Evolutionary conservation across 2,888 invertebrate species (phyloP), one percentile per base, ranked within the genome.

Genomic region (Noctua janthe): DNA sequence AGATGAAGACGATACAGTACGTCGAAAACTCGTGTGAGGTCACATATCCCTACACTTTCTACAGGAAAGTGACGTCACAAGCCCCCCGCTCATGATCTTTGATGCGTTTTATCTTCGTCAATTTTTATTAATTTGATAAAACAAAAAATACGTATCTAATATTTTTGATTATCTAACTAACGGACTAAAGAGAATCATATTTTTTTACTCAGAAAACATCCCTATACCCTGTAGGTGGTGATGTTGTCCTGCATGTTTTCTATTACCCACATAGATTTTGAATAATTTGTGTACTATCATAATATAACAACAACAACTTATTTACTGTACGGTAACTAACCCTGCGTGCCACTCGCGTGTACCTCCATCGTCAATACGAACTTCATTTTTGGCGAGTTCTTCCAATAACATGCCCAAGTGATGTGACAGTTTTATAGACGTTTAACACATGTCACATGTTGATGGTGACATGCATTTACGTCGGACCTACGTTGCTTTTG

Each of bases 401-500:
- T 87, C 79, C 85, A 84, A 88, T 84, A 83, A 81, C 84, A 81
- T 71, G 76, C 82, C 71, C 81, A 85, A 84, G 72, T 80, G 85
- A 86, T 86, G 86, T 89, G 90, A 88, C 87, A 87, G 79, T 82
- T 89, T 91, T 89, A 89, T 90, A 87, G 85, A 88, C 87, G 86
- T 89, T 88, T 87, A 91, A 90, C 83, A 83, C 84, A 81, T 94
- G 93, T 94, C 91, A 92, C 91, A 92, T 92, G 91, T 90, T 90
- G 86, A 90, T 84, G 89, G 83, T 90, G 89, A 90, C 90, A 91
- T 91, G 90, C 91, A 91, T 92, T 94, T 93, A 93, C 92, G 92
- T 94, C 90, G 86, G 88, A 86, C 87, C 82, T 91, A 89, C 92
- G 93, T 93, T 91, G 88, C 87, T 94, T 94, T 95, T 95, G 95